Percentiles rank a stretch among this genome's conserved stretches.
Conservation (phyloP, 2,888 invertebrate genomes). For the Lobophora halterata region DNA sequence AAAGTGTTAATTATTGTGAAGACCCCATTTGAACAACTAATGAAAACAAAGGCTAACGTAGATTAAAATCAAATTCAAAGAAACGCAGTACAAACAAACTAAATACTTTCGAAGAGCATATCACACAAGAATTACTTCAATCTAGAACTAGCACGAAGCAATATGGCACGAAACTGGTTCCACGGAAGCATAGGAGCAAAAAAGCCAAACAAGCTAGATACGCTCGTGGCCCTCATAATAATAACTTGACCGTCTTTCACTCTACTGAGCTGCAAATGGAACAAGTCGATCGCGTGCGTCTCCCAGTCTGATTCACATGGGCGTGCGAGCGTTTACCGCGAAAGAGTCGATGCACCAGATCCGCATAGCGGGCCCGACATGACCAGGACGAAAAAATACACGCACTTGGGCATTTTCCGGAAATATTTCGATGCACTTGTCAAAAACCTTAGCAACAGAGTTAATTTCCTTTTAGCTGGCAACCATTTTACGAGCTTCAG, state of each 20-base stretch:
- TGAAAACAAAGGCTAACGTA: too few species aligned
- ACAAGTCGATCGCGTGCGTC: slow-evolving; percentile 49
- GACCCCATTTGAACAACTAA: too few species aligned
- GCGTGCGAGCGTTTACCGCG: slow-evolving; percentile 31
- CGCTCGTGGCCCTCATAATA: slow-evolving; percentile 6
- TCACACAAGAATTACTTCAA: too few species aligned
- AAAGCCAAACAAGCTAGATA: slow-evolving; percentile 3
- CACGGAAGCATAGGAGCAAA: background rate
- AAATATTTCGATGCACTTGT: slow-evolving; percentile 6
- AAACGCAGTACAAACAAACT: too few species aligned
- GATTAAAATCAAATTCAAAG: too few species aligned
- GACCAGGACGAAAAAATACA: slow-evolving; percentile 29
- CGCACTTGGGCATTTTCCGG: slow-evolving; percentile 6
- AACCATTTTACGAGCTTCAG: slow-evolving; percentile 6
- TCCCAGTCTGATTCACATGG: slow-evolving; percentile 73
- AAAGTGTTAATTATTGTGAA: too few species aligned
- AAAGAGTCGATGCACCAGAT: slow-evolving; percentile 44
- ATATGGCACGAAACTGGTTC: too few species aligned
- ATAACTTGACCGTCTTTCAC: slow-evolving; percentile 14
- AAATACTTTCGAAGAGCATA: too few species aligned
- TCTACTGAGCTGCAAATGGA: slow-evolving; percentile 28
- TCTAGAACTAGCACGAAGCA: too few species aligned
- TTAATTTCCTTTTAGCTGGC: slow-evolving; percentile 9
- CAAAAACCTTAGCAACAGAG: slow-evolving; percentile 12
- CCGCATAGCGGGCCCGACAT: slow-evolving; percentile 48